These are phyloP conservation scores for Festucalex cinctus DNA, from an alignment of 2,113 vertebrate species.

Conservation along the genomic window DNA sequence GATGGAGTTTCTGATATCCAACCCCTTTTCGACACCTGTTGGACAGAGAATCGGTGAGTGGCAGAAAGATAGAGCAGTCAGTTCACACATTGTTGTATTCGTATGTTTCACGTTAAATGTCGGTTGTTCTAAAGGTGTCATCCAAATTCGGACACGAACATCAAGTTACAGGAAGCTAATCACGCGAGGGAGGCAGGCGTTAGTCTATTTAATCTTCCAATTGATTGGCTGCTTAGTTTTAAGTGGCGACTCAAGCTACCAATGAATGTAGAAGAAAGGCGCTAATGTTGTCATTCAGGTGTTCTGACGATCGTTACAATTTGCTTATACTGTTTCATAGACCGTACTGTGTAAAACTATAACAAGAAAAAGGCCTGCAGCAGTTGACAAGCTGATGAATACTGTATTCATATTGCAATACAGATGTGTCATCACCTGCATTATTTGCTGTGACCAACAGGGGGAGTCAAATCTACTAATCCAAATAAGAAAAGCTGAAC, in stretches of 20 bases:
- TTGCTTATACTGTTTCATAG: background rate
- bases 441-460: background rate
- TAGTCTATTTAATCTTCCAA: accelerated
- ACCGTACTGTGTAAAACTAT: background rate
- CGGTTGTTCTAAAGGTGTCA: background rate
- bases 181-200: conserved; percentile 24
- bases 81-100: background rate
- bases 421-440: background rate
- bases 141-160: conserved; percentile 12
- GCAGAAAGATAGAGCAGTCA: background rate
- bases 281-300: background rate
- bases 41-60: conserved; percentile 89
- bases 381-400: background rate
- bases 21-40: conserved; percentile 84
- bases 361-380: background rate
- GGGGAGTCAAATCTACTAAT: background rate
- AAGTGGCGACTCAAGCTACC: conserved; percentile 2
- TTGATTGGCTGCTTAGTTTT: conserved; percentile 29
- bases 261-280: conserved; percentile 8
- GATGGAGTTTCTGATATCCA: conserved; percentile 89
- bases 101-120: background rate
- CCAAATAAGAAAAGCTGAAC: background rate
- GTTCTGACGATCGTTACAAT: background rate
- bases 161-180: conserved; percentile 14
- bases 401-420: no score